Percentiles rank a stretch among this genome's conserved stretches.
phyloP scores from a whole-genome alignment of 2,888 invertebrate species.

The Melieria omissa region DNA sequence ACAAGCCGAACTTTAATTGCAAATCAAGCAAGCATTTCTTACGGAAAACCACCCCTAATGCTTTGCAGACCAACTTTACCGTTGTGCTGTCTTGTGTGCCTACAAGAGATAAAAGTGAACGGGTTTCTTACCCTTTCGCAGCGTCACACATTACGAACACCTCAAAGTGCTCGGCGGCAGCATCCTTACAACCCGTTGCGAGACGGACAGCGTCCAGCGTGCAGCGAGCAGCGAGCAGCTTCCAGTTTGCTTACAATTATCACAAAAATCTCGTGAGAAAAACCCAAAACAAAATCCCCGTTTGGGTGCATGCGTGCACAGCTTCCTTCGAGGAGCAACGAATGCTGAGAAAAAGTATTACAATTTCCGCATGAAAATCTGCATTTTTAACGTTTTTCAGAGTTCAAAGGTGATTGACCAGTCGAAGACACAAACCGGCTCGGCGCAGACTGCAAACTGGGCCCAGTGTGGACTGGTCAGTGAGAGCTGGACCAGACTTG shows the following conservation, averaged over 20 bases:
- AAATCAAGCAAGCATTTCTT: too few relatives aligned
- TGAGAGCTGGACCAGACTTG: not conserved
- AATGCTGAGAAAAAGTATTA: not conserved
- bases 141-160: slow-evolving; percentile 8
- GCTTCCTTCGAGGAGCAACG: slow-evolving; percentile 38
- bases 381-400: slow-evolving; percentile 39
- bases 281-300: slow-evolving; percentile 39
- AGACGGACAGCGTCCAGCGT: not conserved
- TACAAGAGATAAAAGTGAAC: slow-evolving; percentile 35
- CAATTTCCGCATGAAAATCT: slow-evolving; percentile 9
- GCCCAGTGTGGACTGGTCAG: too few relatives aligned
- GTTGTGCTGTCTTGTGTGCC: too few relatives aligned
- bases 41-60: too few relatives aligned
- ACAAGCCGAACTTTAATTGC: too few relatives aligned
- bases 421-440: slow-evolving; percentile 4
- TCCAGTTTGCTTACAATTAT: slow-evolving; percentile 46
- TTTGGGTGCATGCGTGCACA: slow-evolving; percentile 45
- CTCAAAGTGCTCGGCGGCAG: not conserved
- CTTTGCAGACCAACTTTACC: too few relatives aligned
- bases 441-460: not conserved
- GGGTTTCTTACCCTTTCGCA: slow-evolving; percentile 47
- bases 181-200: slow-evolving; percentile 22
- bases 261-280: slow-evolving; percentile 49
- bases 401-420: slow-evolving; percentile 59
- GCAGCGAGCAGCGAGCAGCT: not conserved